phyloP scores from a whole-genome alignment of 2,888 invertebrate genomes.

The Cerastoderma edule region DNA sequence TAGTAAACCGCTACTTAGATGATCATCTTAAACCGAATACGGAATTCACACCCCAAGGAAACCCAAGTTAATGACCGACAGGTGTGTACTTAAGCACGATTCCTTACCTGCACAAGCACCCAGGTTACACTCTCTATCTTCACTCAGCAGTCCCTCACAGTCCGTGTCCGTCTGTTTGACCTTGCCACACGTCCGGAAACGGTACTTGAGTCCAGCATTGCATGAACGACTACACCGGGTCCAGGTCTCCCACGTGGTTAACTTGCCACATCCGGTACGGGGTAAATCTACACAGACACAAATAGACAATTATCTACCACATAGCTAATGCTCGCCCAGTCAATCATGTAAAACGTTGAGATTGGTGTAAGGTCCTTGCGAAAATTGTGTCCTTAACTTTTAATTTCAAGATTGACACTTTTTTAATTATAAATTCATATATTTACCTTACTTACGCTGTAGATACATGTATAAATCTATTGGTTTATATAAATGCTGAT shows the following conservation, averaged over 20 bases:
- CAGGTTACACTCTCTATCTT: conserved; percentile 14
- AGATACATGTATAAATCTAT: no score
- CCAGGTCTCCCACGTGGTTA: conserved; percentile 32
- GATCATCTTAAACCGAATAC: no score
- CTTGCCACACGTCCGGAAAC: conserved; percentile 30
- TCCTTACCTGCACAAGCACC: conserved; percentile 27
- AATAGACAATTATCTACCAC: neutral
- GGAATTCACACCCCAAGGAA: no score
- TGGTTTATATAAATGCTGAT: no score
- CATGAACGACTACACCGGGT: conserved; percentile 33
- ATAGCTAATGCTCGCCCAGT: no score
- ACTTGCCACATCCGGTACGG: conserved; percentile 30
- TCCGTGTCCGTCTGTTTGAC: conserved; percentile 25
- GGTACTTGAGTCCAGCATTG: conserved; percentile 14
- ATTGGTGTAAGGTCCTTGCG: no score
- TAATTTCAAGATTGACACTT: no score
- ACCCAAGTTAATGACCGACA: neutral
- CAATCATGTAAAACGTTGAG: no score
- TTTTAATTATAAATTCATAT: no score
- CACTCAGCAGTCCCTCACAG: conserved; percentile 27
- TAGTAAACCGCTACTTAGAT: no score
- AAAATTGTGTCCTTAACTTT: no score
- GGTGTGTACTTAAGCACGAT: neutral
- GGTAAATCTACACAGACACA: conserved; percentile 11
- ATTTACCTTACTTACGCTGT: no score